phyloP scores from a whole-genome alignment of 2,797 vertebrate species.

The Catharus ustulatus region DNA sequence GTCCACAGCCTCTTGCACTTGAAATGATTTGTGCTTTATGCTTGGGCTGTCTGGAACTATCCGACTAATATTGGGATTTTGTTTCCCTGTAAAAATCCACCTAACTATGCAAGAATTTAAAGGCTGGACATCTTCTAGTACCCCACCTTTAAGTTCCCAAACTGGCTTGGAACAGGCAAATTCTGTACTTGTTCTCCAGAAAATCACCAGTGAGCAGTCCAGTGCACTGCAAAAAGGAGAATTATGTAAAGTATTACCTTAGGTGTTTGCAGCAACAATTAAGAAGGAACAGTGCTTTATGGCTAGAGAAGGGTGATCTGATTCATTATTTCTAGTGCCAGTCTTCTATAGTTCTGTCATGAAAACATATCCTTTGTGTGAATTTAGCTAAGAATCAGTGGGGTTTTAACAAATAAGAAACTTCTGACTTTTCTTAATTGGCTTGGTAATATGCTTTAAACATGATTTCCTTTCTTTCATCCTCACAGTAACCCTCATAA shows the following conservation, averaged over 20 bases:
- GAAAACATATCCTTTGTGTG: background rate
- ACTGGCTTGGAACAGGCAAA: background rate
- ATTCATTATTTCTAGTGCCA: background rate
- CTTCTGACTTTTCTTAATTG: background rate
- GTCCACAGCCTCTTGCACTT: background rate
- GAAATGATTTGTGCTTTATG: background rate
- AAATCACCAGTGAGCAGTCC: background rate
- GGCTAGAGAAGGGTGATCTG: background rate
- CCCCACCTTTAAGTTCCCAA: background rate
- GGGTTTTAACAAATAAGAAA: background rate
- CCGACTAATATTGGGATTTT: background rate
- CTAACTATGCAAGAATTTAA: background rate
- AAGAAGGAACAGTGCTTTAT: background rate
- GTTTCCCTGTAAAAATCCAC: background rate
- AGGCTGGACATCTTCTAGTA: background rate
- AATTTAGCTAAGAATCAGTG: background rate
- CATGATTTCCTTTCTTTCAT: background rate
- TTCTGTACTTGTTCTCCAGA: background rate
- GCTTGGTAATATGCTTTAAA: background rate
- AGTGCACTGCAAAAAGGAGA: background rate
- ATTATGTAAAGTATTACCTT: background rate
- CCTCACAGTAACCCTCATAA: background rate
- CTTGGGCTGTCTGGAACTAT: background rate
- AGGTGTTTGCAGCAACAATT: background rate
- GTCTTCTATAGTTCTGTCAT: background rate